Conservation (phyloP, 1,140 invertebrate genomes). For the Orchestia grillus region DNA sequence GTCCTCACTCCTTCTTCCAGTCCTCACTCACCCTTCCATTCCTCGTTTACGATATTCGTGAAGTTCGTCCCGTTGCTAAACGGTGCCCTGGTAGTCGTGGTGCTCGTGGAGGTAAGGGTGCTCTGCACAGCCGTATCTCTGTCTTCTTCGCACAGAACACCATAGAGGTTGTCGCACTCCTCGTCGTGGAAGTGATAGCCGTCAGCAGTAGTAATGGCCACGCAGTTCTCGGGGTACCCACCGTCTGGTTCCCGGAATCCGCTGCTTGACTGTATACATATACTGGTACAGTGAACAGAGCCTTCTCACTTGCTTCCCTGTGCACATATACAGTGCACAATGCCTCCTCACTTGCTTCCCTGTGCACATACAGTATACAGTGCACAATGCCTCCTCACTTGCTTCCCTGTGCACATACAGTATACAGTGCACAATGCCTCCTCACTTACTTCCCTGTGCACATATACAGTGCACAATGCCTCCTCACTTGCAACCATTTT, state of each 20-base stretch:
- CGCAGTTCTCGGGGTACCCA: background rate
- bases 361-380: background rate
- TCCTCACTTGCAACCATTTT: background rate
- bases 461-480: background rate
- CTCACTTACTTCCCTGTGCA: background rate
- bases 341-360: background rate
- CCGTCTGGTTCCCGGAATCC: constrained; percentile 34
- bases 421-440: no score
- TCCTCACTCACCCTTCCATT: no score
- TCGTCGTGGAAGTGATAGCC: constrained; percentile 32
- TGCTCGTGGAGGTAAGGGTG: background rate
- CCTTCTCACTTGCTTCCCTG: background rate
- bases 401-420: background rate
- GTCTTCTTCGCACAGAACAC: background rate
- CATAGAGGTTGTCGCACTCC: background rate
- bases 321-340: background rate
- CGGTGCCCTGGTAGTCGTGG: background rate
- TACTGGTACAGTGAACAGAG: no score
- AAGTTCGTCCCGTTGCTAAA: no score
- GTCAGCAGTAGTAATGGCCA: background rate
- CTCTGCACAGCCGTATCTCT: background rate
- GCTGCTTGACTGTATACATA: background rate
- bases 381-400: background rate
- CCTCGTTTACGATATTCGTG: no score
- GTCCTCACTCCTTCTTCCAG: no score